Evolutionary conservation across 1,140 invertebrate species (phyloP), one percentile per base, ranked within the genome.

Genomic region (Drosophila melanica): DNA sequence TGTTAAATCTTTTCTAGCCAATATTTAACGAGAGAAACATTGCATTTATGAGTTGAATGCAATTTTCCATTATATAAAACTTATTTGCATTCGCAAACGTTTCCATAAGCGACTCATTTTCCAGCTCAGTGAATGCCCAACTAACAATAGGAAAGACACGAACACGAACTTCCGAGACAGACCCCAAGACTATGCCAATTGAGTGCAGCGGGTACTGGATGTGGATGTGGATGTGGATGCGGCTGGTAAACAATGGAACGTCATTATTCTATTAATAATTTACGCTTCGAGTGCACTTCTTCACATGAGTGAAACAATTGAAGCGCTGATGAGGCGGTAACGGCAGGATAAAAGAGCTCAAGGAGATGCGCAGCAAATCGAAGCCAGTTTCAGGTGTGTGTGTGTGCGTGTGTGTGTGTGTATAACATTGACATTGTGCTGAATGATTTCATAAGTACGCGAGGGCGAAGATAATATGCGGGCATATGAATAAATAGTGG

Each of bases 251-350:
- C 90, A 90, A 91, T 91, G 69, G 76, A 62, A 87, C 67, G 65
- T 91, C 86, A 85, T 91, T 91, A 91, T 91, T 90, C 77, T 76
- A 91, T 90, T 91, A 91, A 91, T 85, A 86, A 84, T 90, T 87
- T 82, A 73, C 75, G 90, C 90, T 80, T 67, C 65, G 76, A 90
- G 90, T 69, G 80, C 76, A 73, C 74, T 90, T 75, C 90, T 91
- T 53, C 85, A 90, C 90, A 91, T 91, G 85, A 85, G 79, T 75
- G 77, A 89, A 89, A 89, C 85, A 89, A 90, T 90, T 84, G 79
- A 59, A 80, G 67, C 55, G 66, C 84, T 87, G 84, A 87, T 87
- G 85, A 87, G 82, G 37, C 48, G 53, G 11, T 45, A 42, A 44
- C 14, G 42, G 33, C 14, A 50, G 48, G 16, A 54, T 30, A 35